Percentiles rank a stretch among this genome's conserved stretches.
Conservation (phyloP, 1,140 invertebrate species). For the Globodera rostochiensis region DNA sequence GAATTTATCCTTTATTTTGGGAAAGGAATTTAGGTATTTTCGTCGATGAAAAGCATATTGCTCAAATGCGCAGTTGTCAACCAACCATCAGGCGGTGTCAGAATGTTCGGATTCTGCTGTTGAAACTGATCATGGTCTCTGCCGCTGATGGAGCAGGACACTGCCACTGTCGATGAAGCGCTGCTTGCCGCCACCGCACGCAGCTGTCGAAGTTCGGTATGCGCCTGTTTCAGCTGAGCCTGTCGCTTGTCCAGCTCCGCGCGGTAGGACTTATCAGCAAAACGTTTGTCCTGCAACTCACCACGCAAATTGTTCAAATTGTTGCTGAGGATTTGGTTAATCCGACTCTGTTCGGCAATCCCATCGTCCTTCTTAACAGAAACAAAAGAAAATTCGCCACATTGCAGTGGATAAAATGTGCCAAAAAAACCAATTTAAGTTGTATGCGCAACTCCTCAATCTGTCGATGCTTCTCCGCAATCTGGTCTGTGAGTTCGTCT, state of each 20-base stretch:
- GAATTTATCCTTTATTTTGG: too few species aligned
- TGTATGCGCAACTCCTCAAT: background rate
- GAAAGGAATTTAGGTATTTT: too few species aligned
- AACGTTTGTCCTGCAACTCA: background rate
- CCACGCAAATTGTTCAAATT: background rate
- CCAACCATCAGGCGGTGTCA: background rate
- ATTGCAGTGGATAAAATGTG: background rate
- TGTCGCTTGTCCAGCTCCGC: background rate
- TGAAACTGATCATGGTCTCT: background rate
- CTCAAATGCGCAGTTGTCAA: too few species aligned
- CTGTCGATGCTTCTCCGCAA: background rate
- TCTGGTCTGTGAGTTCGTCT: constrained; percentile 13
- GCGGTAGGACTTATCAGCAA: background rate
- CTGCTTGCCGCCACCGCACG: background rate
- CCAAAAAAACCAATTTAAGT: background rate
- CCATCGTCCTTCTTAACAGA: background rate
- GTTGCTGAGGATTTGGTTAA: background rate
- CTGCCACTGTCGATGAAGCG: background rate
- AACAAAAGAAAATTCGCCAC: background rate
- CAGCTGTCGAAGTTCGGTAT: background rate
- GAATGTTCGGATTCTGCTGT: background rate
- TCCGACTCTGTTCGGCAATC: background rate
- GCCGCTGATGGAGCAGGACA: background rate
- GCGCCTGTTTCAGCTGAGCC: background rate
- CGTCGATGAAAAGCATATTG: too few species aligned